These are phyloP conservation scores for Alouatta palliata DNA, from an alignment of 2,113 vertebrate species.

Conservation along the genomic window DNA sequence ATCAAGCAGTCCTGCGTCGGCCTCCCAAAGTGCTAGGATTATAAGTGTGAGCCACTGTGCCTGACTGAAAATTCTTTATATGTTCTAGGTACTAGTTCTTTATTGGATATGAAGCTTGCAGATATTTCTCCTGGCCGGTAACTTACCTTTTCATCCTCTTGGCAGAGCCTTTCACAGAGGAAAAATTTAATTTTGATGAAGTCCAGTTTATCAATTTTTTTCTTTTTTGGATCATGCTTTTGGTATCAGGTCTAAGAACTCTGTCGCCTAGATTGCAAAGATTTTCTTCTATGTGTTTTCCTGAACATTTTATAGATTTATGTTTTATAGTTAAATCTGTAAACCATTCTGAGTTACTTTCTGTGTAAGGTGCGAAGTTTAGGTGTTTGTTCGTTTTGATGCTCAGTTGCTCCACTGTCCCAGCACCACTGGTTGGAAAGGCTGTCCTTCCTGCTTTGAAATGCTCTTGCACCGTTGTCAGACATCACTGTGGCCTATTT, in stretches of 20 bases:
- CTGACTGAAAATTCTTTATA: neutral
- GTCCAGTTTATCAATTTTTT: neutral
- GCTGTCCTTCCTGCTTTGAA: neutral
- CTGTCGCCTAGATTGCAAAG: neutral
- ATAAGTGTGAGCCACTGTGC: too few species aligned
- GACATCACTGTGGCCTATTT: too few species aligned
- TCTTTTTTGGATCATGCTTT: neutral
- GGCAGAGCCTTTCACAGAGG: neutral
- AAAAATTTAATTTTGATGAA: neutral
- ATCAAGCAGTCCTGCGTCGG: too few species aligned
- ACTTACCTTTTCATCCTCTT: neutral
- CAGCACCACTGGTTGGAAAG: rapidly evolving
- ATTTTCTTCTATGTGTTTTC: neutral
- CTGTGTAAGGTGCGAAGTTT: neutral
- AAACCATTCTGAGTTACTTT: neutral
- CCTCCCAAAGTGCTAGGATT: too few species aligned
- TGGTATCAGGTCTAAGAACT: neutral
- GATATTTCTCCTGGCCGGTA: neutral
- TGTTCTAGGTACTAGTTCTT: neutral
- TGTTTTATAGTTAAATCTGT: neutral
- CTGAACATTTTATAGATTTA: neutral
- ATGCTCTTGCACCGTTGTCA: neutral
- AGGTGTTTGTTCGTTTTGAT: neutral
- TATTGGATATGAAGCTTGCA: neutral
- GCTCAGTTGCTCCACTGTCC: too few species aligned